Conservation (phyloP, 1,140 invertebrate species). For the Drosophila novamexicana region DNA sequence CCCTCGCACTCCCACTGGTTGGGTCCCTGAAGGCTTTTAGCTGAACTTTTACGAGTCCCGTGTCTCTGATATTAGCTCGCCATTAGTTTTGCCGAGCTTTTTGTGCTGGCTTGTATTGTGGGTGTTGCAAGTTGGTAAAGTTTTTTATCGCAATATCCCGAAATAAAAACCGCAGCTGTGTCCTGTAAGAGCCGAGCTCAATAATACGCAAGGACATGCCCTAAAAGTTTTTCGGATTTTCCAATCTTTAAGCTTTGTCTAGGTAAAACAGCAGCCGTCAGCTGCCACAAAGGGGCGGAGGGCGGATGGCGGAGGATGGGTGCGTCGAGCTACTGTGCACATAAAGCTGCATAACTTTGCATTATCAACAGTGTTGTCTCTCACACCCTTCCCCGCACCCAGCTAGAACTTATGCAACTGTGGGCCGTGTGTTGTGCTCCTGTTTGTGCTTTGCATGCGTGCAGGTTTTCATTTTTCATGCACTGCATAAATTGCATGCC, state of each 20-base stretch:
- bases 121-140: constrained; percentile 4
- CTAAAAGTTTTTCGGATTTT: constrained; percentile 27
- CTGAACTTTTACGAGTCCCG: constrained; percentile 18
- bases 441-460: constrained; percentile 42
- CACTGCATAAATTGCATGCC: constrained; percentile 59
- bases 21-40: constrained; percentile 10
- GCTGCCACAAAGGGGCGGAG: not conserved
- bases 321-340: not conserved
- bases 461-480: constrained; percentile 65
- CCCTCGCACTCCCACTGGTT: not conserved
- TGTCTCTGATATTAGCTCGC: constrained; percentile 20
- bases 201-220: constrained; percentile 20
- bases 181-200: constrained; percentile 19
- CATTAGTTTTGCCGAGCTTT: constrained; percentile 28
- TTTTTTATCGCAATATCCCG: constrained; percentile 33
- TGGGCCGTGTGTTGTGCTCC: constrained; percentile 10
- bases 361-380: constrained; percentile 28
- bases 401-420: not conserved
- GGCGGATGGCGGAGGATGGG: too few species aligned
- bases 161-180: constrained; percentile 13
- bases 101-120: not conserved
- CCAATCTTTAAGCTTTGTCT: constrained; percentile 26
- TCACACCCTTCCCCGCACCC: not conserved
- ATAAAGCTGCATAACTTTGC: constrained; percentile 35
- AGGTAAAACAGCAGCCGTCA: constrained; percentile 16